Percentiles rank a stretch among this genome's conserved stretches.
Conservation (phyloP, 2,113 vertebrate genomes). For the Gavia stellata region DNA sequence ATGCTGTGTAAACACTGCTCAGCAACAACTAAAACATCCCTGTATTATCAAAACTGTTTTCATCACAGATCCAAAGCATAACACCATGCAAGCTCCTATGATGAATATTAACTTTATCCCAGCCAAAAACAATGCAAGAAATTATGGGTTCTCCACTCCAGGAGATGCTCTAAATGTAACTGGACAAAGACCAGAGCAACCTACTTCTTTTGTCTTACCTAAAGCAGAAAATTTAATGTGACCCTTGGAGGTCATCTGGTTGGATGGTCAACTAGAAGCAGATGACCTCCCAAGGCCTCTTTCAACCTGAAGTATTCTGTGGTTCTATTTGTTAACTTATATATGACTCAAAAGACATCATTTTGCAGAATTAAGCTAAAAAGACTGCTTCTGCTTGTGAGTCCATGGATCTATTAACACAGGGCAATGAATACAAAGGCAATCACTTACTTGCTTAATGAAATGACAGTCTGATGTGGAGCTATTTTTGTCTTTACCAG, state of each 20-base stretch:
- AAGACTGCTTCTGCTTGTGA: not conserved
- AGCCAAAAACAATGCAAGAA: not conserved
- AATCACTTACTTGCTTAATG: not conserved
- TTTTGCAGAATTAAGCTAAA: not conserved
- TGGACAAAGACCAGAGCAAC: not conserved
- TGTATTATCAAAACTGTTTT: not conserved
- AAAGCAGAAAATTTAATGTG: not conserved
- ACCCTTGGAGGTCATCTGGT: not conserved
- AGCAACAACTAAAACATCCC: not conserved
- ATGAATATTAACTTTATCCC: not conserved
- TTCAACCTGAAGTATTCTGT: not conserved
- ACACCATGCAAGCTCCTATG: not conserved
- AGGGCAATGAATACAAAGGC: not conserved
- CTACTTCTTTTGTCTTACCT: not conserved
- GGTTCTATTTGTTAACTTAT: not conserved
- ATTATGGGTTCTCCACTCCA: not conserved
- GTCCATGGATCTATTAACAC: not conserved
- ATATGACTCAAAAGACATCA: not conserved
- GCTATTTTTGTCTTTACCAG: not conserved
- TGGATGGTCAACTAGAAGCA: not conserved
- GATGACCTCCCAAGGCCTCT: not conserved
- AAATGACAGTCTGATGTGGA: not conserved
- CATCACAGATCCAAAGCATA: not conserved
- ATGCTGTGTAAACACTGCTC: too few species aligned
- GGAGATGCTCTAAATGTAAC: not conserved